These are phyloP conservation scores for Mirza zaza DNA, from an alignment of 2,113 vertebrate species.

Conservation along the genomic window DNA sequence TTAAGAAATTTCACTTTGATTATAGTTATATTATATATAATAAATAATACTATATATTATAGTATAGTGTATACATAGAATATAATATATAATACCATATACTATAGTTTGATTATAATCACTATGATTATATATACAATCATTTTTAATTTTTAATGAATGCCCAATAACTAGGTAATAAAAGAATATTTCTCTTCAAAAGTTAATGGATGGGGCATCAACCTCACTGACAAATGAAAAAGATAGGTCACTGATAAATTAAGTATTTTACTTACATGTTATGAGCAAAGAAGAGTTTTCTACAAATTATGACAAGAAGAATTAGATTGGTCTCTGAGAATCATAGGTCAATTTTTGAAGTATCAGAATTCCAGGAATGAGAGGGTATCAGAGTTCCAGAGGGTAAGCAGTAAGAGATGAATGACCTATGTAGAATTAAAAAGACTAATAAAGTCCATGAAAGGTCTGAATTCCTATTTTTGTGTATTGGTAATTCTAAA, in stretches of 20 bases:
- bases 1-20: background rate
- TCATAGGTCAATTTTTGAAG: background rate
- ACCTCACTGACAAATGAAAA: background rate
- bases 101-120: too few species aligned
- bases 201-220: background rate
- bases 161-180: background rate
- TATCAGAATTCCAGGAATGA: background rate
- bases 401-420: rapidly evolving
- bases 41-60: too few species aligned
- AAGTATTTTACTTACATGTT: background rate
- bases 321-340: background rate
- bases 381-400: background rate
- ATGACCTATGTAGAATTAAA: background rate
- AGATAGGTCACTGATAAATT: background rate
- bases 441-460: background rate
- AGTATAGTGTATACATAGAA: too few species aligned
- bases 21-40: too few species aligned
- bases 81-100: too few species aligned
- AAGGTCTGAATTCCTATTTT: background rate
- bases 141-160: background rate
- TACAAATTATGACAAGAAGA: background rate
- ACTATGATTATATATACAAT: too few species aligned
- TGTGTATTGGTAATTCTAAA: too few species aligned
- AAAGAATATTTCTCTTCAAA: background rate
- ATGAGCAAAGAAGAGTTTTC: background rate